Conservation (phyloP, 2,113 vertebrate genomes). For the Orycteropus afer region DNA sequence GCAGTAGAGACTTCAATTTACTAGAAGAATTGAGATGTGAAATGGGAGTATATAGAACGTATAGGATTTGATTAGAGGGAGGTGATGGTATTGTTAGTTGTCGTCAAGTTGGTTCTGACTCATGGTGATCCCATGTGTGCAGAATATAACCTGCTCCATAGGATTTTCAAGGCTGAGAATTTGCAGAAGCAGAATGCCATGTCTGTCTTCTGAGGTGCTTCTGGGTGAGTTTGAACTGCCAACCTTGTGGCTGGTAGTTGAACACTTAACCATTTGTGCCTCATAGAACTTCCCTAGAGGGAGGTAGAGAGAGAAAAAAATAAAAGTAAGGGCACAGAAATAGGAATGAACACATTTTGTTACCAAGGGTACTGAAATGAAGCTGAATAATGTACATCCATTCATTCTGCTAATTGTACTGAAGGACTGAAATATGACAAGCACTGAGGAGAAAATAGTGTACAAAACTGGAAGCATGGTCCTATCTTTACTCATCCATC, state of each 20-base stretch:
- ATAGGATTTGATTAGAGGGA: not conserved
- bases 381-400: not conserved
- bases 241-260: too few species aligned
- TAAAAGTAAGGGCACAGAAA: not conserved
- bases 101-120: too few species aligned
- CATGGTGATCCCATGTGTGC: too few species aligned
- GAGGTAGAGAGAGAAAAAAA: not conserved
- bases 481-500: too few species aligned
- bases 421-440: not conserved
- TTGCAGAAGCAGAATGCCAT: too few species aligned
- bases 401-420: not conserved
- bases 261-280: too few species aligned
- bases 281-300: too few species aligned
- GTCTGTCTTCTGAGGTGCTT: too few species aligned
- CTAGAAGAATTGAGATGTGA: not conserved
- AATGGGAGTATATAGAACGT: not conserved
- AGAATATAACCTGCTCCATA: too few species aligned
- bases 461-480: not conserved
- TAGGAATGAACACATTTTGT: not conserved
- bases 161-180: too few species aligned
- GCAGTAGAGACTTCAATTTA: not conserved
- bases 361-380: not conserved
- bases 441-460: not conserved
- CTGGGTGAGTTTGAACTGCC: too few species aligned
- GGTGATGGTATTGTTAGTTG: too few species aligned